Conservation (phyloP, 2,113 vertebrate genomes). For the Dicerorhinus sumatrensis region DNA sequence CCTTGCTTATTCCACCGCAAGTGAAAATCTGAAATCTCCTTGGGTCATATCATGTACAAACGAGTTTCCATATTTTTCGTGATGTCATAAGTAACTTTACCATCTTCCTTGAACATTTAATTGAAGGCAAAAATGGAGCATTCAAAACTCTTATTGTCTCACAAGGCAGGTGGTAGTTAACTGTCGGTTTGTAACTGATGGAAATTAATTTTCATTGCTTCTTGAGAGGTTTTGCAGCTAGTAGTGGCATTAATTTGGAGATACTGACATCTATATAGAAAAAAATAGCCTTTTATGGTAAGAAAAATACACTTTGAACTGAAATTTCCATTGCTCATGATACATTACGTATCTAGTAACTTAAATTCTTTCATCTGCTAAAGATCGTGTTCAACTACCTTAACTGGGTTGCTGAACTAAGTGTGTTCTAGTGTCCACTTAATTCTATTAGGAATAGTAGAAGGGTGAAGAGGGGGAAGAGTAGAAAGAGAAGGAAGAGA, state of each 20-base stretch:
- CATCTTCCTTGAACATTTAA: constrained; percentile 45
- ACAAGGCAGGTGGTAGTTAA: neutral
- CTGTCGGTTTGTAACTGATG: constrained; percentile 43
- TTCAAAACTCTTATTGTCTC: constrained; percentile 21
- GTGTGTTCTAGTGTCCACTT: neutral
- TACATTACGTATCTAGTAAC: neutral
- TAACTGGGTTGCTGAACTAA: neutral
- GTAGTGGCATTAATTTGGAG: constrained; percentile 59
- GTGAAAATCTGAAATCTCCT: neutral
- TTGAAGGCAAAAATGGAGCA: neutral
- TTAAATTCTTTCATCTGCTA: neutral
- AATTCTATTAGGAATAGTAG: neutral
- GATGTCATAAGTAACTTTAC: neutral
- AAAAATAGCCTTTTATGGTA: constrained; percentile 46
- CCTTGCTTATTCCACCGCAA: neutral
- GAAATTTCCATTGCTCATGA: neutral
- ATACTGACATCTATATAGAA: neutral
- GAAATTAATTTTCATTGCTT: constrained; percentile 55
- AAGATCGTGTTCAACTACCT: neutral
- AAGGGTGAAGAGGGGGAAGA: neutral
- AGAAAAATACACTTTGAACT: neutral
- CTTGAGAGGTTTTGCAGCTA: constrained; percentile 38
- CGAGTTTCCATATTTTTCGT: neutral
- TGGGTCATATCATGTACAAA: neutral
- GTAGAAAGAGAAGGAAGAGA: too few relatives aligned